Base-by-base conservation (phyloP, 2,888 invertebrate genomes). In the Cremastobaeus sp. region DNA sequence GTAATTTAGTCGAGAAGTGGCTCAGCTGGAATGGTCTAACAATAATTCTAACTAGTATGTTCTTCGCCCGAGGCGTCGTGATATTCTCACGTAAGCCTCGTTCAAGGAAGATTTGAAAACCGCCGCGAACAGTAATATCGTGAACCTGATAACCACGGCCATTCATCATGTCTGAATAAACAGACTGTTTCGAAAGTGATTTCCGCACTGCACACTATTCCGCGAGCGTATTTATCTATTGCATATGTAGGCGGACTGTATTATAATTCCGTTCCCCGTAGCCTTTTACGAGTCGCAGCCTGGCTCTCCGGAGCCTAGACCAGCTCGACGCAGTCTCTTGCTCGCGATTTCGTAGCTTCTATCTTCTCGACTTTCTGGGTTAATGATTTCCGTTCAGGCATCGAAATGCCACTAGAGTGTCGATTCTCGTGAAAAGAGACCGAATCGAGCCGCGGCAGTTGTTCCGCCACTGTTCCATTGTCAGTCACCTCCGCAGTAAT, bases 351-450 rank as follows among this genome's bases (percentile, higher is more conserved):
- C 57, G 68, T 68, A 62, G 55, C 68, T 68, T 64, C 71, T 52
- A 65, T 50, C 75, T 69, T 59, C 70, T 50, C 65, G 72, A 65
- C 69, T 81, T 79, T 79, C 79, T 79, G 74, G 80, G 79, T 79
- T 79, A 81, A 81, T 79, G 79, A 81, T 80, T 81, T 79, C 77
- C 80, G 78, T 78, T 79, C 74, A 71, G 72, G 71, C 75, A 74
- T 69, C 76, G 72, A 72, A 77, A 76, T 75, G 76, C 74, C 76
- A 78, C 77, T 79, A 66, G 74, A 78, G 75, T 76, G 78, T 77
- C 77, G 75, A 79, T 78, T 72, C 66, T 59, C 43, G 76, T 32
- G 66, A 70, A 70, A 76, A 73, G 66, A 50, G 66, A 59, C 54
- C 62, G 43, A 65, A 62, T 20, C 3, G 30, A 52, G 41, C 28